Base-by-base conservation (phyloP, 2,888 invertebrate species). In the Pristionchus arcanus region DNA sequence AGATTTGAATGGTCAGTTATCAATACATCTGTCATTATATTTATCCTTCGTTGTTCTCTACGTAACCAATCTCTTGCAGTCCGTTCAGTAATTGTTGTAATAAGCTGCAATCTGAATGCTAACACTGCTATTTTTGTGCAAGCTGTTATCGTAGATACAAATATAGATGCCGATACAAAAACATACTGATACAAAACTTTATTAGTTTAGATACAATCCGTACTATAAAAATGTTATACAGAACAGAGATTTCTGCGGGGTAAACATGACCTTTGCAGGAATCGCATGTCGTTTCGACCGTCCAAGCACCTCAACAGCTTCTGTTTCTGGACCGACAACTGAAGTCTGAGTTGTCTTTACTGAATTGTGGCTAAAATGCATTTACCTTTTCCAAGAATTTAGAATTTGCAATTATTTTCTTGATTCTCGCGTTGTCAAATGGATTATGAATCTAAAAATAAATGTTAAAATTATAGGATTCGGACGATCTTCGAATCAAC, bases 1-100 rank as follows among this genome's bases (percentile, higher is more conserved):
- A 55, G 84, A 84, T 84, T 28, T 84, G 15, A 84, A 31, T 84
- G 84, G 84, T 84, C 31, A 55, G 84, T 84, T 77, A 3, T 49
- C 42, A 13, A 49, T 49, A 9, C 42, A 49, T 3, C 42, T 42
- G 42, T 9, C 42, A 42, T 5, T 42, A 9, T 77, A 15, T 77
- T 4, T 19, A 34, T 2, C 7, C 34, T 34, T 77, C 34, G 2
- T 77, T 4, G 15, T 28, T 28, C 2, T n/a, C 21, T 66, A 66
- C 15, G 9, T 55, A 55, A 15, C 5, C 55, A 55, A 55, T 55
- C 55, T 55, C 55, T 9, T 55, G 55, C 55, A 55, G 21, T 55
- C 5, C 13, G 21, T 19, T 55, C 15, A 21, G 2, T 55, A 55
- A 55, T 55, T 15, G 15, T 55, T 9, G 2, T 21, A 55, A 21